Evolutionary conservation across 2,797 vertebrate species (phyloP).

Genomic region (Cirrhinus molitorella): DNA sequence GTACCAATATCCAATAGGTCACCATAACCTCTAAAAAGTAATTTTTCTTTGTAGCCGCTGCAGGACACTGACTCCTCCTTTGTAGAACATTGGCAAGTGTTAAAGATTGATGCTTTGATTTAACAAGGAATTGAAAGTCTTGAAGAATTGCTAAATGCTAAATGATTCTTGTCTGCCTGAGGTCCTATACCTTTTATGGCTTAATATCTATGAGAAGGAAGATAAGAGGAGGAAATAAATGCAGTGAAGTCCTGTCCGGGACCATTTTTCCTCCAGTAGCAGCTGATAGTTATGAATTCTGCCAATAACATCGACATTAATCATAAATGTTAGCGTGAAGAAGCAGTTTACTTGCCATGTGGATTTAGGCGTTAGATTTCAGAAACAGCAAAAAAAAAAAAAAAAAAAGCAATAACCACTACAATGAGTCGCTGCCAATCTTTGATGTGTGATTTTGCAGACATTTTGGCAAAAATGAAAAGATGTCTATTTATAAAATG

Average conservation of each 20-base stretch:
- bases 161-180: conserved; percentile 24
- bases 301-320: conserved; percentile 32
- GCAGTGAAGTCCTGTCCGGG: conserved; percentile 32
- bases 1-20: conserved; percentile 52
- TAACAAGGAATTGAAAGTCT: conserved; percentile 44
- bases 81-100: conserved; percentile 31
- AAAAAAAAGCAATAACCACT: background rate
- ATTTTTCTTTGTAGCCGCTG: conserved; percentile 47
- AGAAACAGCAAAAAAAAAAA: too few species aligned
- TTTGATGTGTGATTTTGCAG: background rate
- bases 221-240: conserved; percentile 25
- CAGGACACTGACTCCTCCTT: conserved; percentile 36
- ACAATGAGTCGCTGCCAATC: background rate
- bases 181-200: conserved; percentile 25
- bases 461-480: conserved; percentile 1
- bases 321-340: conserved; percentile 33
- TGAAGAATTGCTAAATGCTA: conserved; percentile 43
- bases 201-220: conserved; percentile 21
- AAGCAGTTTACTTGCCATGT: background rate
- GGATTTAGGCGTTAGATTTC: background rate
- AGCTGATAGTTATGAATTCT: conserved; percentile 47
- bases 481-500: conserved; percentile 17
- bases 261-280: conserved; percentile 29
- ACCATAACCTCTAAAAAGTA: conserved; percentile 39
- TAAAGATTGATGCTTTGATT: conserved; percentile 44